These are phyloP conservation scores for Acrocephalus arundinaceus DNA, from an alignment of 2,113 vertebrate genomes.

Conservation along the genomic window DNA sequence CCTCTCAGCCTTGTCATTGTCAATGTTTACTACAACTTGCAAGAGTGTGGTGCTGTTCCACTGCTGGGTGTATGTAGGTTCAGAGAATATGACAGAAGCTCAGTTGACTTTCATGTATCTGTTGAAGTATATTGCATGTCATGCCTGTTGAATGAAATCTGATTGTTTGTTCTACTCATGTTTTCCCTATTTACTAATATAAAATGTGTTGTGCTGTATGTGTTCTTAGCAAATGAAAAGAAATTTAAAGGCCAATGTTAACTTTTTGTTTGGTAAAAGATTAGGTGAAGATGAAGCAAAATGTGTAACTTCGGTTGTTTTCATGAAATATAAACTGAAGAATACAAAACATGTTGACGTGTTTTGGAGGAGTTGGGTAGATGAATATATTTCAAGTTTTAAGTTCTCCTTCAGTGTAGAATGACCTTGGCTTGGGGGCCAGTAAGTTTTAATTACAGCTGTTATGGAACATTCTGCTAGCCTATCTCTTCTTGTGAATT, in stretches of 20 bases:
- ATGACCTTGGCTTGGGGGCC: not conserved
- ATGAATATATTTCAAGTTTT: not conserved
- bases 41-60: accelerated
- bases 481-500: not conserved
- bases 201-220: not conserved
- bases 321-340: not conserved
- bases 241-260: not conserved
- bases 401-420: not conserved
- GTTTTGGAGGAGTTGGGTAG: not conserved
- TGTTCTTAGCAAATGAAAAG: not conserved
- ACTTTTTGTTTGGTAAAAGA: not conserved
- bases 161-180: not conserved
- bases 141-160: not conserved
- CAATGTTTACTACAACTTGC: not conserved
- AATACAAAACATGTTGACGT: not conserved
- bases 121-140: not conserved
- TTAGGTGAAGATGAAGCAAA: not conserved
- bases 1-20: not conserved
- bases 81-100: not conserved
- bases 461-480: not conserved
- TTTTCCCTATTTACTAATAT: not conserved
- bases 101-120: not conserved
- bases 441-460: not conserved
- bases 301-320: not conserved
- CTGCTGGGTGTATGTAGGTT: not conserved